Conservation (phyloP, 2,888 invertebrate species). For the Charanyca ferruginea region DNA sequence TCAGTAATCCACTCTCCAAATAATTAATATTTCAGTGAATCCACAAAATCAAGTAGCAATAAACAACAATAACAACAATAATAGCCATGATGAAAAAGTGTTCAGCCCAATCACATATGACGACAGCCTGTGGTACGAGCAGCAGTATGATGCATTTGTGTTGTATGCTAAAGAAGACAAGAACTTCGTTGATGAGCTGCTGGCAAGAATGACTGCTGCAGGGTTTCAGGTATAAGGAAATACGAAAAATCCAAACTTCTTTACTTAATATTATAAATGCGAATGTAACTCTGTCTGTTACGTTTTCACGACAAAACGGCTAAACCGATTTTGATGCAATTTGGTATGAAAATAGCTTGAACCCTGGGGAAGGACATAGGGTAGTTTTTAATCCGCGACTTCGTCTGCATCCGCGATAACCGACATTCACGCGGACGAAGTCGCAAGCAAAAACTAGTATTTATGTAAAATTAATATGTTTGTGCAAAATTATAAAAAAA, state of each 20-base stretch:
- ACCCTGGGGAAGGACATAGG: too few species aligned
- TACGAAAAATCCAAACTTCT: slow-evolving; percentile 30
- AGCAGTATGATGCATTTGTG: slow-evolving; percentile 95
- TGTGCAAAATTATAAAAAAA: not conserved
- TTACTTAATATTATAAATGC: too few species aligned
- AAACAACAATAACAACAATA: slow-evolving; percentile 51
- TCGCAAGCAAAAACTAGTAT: too few species aligned
- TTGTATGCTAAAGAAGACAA: slow-evolving; percentile 94
- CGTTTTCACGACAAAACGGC: too few species aligned
- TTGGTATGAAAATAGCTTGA: too few species aligned
- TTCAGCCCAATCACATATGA: slow-evolving; percentile 83
- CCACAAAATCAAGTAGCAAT: slow-evolving; percentile 55
- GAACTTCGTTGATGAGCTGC: slow-evolving; percentile 92
- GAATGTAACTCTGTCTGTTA: too few species aligned
- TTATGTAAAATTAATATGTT: too few species aligned
- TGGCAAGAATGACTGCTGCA: slow-evolving; percentile 92
- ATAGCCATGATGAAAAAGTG: slow-evolving; percentile 26
- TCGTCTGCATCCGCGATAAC: too few species aligned
- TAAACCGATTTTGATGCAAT: too few species aligned
- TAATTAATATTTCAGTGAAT: slow-evolving; percentile 37
- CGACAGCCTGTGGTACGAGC: slow-evolving; percentile 89
- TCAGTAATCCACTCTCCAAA: slow-evolving; percentile 47
- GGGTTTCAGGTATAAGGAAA: slow-evolving; percentile 91
- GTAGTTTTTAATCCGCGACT: too few species aligned
- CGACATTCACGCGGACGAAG: too few species aligned